A percentile compares a stretch with the other conserved stretches of the same genome.
These are phyloP conservation scores for Turdus rufiventris DNA, from an alignment of 2,113 vertebrate genomes.

Conservation along the genomic window DNA sequence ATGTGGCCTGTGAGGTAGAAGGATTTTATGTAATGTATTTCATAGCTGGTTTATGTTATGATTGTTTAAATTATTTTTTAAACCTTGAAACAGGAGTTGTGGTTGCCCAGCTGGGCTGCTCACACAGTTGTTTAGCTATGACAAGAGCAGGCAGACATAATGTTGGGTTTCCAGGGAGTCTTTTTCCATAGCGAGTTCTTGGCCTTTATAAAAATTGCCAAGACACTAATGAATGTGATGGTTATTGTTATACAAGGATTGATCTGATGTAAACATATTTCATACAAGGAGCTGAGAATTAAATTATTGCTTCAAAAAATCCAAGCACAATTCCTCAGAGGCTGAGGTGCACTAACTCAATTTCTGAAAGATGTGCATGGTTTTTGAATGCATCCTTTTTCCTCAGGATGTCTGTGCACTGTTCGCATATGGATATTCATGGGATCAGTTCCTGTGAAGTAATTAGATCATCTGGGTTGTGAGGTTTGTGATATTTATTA, in stretches of 20 bases:
- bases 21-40: not conserved
- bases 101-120: not conserved
- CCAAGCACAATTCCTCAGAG: not conserved
- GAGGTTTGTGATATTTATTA: not conserved
- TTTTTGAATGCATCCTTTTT: not conserved
- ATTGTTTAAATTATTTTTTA: not conserved
- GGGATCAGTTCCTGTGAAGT: not conserved
- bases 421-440: not conserved
- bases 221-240: not conserved
- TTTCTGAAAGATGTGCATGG: not conserved
- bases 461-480: not conserved
- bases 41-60: not conserved
- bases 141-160: not conserved
- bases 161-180: not conserved
- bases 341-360: not conserved
- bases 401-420: not conserved
- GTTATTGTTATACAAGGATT: not conserved
- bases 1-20: not conserved
- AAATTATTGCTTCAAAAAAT: not conserved
- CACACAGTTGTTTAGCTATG: not conserved
- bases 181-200: fast-evolving
- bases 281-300: not conserved
- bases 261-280: fast-evolving
- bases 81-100: not conserved
- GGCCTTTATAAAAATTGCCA: not conserved